Percentiles rank a stretch among this genome's conserved stretches.
Conservation (phyloP, 2,113 vertebrate genomes). For the Labeo catla region DNA sequence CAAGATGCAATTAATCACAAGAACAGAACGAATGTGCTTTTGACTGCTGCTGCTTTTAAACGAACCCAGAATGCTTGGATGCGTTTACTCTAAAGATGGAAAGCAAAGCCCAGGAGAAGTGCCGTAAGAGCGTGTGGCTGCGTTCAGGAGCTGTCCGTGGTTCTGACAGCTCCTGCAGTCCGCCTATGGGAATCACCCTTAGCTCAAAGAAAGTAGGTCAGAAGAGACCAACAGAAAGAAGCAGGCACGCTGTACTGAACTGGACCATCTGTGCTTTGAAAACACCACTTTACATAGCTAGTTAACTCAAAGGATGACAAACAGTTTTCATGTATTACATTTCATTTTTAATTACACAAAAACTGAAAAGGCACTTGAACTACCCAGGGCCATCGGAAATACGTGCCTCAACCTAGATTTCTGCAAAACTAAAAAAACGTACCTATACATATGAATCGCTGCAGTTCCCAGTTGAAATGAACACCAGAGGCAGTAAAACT, state of each 20-base stretch:
- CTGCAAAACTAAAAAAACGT: too few relatives aligned
- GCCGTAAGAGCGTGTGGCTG: not conserved
- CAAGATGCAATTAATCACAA: not conserved
- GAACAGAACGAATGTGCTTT: not conserved
- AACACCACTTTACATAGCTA: too few relatives aligned
- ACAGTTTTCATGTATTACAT: not conserved
- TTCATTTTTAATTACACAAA: not conserved
- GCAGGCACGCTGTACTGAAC: not conserved
- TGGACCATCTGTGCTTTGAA: not conserved
- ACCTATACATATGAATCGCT: too few relatives aligned
- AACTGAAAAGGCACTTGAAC: not conserved
- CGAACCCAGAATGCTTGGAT: not conserved
- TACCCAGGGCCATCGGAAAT: too few relatives aligned
- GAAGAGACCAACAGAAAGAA: conserved; percentile 37
- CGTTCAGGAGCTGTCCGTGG: conserved; percentile 41
- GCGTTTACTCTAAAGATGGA: conserved; percentile 22
- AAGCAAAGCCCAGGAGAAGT: not conserved
- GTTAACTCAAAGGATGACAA: not conserved
- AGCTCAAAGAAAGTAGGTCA: conserved; percentile 54
- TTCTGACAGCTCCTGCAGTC: conserved; percentile 31
- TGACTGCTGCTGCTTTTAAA: conserved; percentile 2
- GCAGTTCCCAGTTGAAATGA: too few relatives aligned
- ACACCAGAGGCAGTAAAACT: not conserved
- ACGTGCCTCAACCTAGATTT: too few relatives aligned
- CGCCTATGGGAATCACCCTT: conserved; percentile 41